phyloP scores from a whole-genome alignment of 2,797 vertebrate genomes.

The Hybognathus amarus region DNA sequence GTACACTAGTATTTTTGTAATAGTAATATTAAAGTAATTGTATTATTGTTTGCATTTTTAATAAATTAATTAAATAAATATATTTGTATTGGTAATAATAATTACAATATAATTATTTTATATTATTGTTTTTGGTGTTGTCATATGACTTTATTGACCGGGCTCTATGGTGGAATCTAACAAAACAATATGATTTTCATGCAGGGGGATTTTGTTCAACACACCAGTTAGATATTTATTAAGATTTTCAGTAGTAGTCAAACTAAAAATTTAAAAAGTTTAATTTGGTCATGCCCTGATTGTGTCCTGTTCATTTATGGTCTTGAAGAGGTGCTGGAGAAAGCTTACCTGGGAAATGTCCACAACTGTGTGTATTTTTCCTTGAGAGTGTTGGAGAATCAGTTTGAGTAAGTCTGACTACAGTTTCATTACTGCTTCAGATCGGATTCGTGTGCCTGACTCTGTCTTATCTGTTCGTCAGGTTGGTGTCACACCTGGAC shows the following conservation, averaged over 20 bases:
- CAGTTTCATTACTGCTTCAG: background rate
- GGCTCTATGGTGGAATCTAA: background rate
- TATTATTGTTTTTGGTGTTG: background rate
- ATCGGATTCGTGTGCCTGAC: background rate
- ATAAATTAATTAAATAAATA: background rate
- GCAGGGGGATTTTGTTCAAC: background rate
- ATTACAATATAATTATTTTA: background rate
- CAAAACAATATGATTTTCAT: background rate
- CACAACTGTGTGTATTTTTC: conserved; percentile 99
- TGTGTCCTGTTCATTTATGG: background rate
- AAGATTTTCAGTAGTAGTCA: too few species aligned
- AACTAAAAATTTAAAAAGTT: background rate
- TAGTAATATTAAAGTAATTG: background rate
- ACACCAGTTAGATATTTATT: background rate
- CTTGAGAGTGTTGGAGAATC: conserved; percentile 90
- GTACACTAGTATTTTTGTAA: background rate
- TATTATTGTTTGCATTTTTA: background rate
- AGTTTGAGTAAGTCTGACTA: conserved; percentile 87
- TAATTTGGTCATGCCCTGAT: background rate
- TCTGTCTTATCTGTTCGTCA: conserved; percentile 57
- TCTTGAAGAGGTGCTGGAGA: conserved; percentile 81
- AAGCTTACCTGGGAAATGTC: conserved; percentile 85
- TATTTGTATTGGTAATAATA: background rate
- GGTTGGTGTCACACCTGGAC: conserved; percentile 89
- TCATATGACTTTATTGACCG: background rate